Base-by-base conservation (phyloP, 2,888 invertebrate genomes). In the Blastobasis adustella region DNA sequence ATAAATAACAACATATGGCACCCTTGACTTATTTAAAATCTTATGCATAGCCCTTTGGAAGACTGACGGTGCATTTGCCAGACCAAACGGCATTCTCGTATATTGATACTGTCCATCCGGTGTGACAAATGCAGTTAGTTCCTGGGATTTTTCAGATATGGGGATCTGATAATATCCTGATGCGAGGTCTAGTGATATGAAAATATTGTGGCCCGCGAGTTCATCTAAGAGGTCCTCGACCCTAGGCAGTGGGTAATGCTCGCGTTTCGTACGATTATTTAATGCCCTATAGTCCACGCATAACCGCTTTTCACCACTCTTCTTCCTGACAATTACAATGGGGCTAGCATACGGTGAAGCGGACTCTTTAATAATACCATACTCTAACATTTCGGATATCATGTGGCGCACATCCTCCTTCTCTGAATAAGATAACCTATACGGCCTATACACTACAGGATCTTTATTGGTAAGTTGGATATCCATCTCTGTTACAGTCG, bases 401-500 rank as follows among this genome's bases (percentile, higher is more conserved):
- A 40, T 40, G 9, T 40, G 7, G 6, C 9, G 6, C 7, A 40
- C 40, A 6, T 40, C 7, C 10, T 42, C 6, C 5, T 9, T 9
- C 9, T 42, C 42, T 6, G 42, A 7, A 42, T 42, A 42, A n/a
- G 42, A 42, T 10, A 42, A 5, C 6, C 42, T 9, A 8, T 42
- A 42, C 9, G 42, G 42, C 9, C 42, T 9, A 8, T 42, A 42
- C 10, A 42, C 42, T 8, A 42, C 42, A 7, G 42, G 42, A n/a
- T 47, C 38, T 5, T 45, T 36, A 39, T 61, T 58, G 5, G 56
- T 45, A 23, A 63, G 49, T 9, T 57, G 42, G 4, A 63, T 61
- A n/a, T n/a, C 44, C 62, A 62, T 62, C 49, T 62, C 59, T 1
- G 52, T 49, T 10, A 43, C 43, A 1, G 37, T 49, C 5, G 59